Base-by-base conservation (phyloP, 2,113 vertebrate genomes). In the Loxodonta africana region DNA sequence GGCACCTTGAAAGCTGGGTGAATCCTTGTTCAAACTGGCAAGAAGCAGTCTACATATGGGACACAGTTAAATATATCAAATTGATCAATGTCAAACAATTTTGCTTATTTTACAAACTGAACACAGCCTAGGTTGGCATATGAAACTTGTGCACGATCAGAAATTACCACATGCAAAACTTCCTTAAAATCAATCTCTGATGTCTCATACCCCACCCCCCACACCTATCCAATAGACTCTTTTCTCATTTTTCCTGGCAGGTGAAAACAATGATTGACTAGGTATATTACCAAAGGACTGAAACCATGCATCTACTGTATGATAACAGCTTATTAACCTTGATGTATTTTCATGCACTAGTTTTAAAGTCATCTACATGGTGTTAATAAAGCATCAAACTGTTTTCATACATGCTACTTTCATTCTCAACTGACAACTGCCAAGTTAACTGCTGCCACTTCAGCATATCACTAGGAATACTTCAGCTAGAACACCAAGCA, bases 341-440 rank as follows among this genome's bases (percentile, higher is more conserved):
- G 96, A 41, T 91, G 95, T 93, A 85, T 80, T 96, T 92, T 94
- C 97, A 98, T 63, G 94, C 67, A 93, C 82, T 93, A 93, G 57
- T 90, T 84, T 77, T 81, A 92, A 97, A 92, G 91, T 6, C 91
- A 95, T 95, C 95, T 97, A 85, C 41, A 96, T 80, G 96, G 85
- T 83, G 97, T 87, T 95, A 97, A 98, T 97, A 97, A 96, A 97
- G 83, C 53, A 91, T 91, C 95, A 95, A 82, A 95, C 82, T 95
- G 44, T 95, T 97, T 91, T 90, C 97, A 95, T 96, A 97, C 93
- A 90, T 63, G 95, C 97, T 91, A 97, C 82, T 97, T 83, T 97
- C 97, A 97, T 91, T 98, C 93, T 97, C 94, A 98, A 97, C 95
- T 97, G 96, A 96, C 97, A 93, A 97, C 92, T 97, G 92, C 94